Evolutionary conservation across 2,797 vertebrate genomes (phyloP).

Genomic region (Gobionotothen gibberifrons): DNA sequence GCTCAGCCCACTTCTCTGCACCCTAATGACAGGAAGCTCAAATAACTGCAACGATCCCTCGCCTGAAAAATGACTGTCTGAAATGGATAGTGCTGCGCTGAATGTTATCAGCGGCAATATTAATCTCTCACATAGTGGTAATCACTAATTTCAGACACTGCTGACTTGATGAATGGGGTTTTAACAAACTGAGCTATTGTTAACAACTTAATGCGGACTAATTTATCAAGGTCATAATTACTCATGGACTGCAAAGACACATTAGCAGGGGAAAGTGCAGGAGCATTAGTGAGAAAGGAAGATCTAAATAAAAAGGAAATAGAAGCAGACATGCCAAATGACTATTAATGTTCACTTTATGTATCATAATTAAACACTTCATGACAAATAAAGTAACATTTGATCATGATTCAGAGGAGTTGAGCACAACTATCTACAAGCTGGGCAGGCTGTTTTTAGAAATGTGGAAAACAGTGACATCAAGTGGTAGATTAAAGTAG

Average conservation of each 20-base stretch:
- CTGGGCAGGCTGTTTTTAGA: conserved; percentile 3
- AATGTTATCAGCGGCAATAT: conserved; percentile 72
- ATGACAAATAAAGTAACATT: conserved; percentile 12
- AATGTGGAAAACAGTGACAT: conserved; percentile 49
- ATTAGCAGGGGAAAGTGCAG: conserved; percentile 27
- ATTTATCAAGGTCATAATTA: conserved; percentile 71
- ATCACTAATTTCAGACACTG: conserved; percentile 71
- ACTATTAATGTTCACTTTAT: conserved; percentile 15
- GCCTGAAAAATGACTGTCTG: conserved; percentile 68
- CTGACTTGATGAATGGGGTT: conserved; percentile 74
- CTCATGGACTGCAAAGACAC: conserved; percentile 49
- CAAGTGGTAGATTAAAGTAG: conserved; percentile 42
- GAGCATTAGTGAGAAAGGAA: conserved; percentile 31
- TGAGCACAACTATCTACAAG: conserved; percentile 21
- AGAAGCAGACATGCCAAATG: conserved; percentile 28
- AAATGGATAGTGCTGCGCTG: conserved; percentile 60
- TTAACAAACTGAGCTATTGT: conserved; percentile 72
- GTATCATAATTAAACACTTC: conserved; percentile 9
- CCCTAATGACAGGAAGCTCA: conserved; percentile 57
- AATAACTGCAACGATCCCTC: conserved; percentile 50
- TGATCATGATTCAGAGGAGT: conserved; percentile 17
- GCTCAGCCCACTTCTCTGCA: conserved; percentile 49
- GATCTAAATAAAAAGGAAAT: conserved; percentile 16
- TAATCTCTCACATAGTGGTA: conserved; percentile 71
- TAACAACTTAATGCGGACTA: conserved; percentile 66